Percentiles rank a stretch among this genome's conserved stretches.
phyloP scores from a whole-genome alignment of 1,140 invertebrate genomes.

The Octopus sinensis region DNA sequence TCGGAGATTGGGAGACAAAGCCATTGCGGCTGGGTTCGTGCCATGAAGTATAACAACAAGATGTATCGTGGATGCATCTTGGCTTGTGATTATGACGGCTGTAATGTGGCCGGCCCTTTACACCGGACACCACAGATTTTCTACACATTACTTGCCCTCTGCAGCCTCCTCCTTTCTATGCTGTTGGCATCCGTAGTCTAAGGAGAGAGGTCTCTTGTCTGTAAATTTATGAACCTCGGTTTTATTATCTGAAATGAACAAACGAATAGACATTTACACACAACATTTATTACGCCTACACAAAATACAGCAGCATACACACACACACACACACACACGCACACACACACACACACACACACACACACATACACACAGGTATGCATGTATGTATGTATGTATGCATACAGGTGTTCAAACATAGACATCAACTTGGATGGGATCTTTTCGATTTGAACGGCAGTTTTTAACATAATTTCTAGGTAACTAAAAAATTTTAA shows the following conservation, averaged over 20 bases:
- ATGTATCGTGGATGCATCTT: constrained; percentile 61
- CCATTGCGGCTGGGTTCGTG: constrained; percentile 53
- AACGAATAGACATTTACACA: too few relatives aligned
- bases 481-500: too few relatives aligned
- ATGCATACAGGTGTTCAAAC: too few relatives aligned
- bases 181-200: neutral
- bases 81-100: constrained; percentile 62
- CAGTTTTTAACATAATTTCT: too few relatives aligned
- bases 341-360: neutral
- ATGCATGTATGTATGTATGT: neutral
- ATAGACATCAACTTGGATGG: too few relatives aligned
- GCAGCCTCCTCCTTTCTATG: neutral
- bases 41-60: constrained; percentile 41
- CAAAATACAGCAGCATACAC: neutral
- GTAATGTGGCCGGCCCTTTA: constrained; percentile 48
- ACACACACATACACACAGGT: neutral
- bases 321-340: neutral
- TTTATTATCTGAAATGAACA: neutral
- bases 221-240: neutral
- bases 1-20: constrained; percentile 50
- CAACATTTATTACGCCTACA: too few relatives aligned
- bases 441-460: too few relatives aligned
- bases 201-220: too few relatives aligned
- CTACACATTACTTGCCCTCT: neutral
- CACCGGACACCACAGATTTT: neutral